Evolutionary conservation across 2,888 invertebrate genomes (phyloP).

Genomic region (Conus canariensis): DNA sequence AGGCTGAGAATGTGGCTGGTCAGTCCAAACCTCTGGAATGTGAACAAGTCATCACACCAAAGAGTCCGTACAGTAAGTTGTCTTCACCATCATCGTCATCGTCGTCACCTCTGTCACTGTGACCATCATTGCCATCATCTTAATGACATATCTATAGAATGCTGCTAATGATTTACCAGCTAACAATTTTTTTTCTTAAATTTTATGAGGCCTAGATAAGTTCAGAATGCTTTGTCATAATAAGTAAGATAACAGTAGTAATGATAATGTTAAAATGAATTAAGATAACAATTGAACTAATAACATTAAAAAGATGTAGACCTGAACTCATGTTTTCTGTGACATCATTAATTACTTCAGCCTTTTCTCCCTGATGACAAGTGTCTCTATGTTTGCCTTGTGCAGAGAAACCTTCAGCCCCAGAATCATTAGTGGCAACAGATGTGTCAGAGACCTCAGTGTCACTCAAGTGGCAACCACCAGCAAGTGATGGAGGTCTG

Average conservation of each 20-base stretch:
- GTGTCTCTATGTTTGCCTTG: constrained; percentile 49
- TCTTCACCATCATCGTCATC: neutral
- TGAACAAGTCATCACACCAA: constrained; percentile 65
- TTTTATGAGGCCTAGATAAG: too few relatives aligned
- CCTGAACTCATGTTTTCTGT: too few relatives aligned
- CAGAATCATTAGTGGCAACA: constrained; percentile 61
- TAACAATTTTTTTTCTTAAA: too few relatives aligned
- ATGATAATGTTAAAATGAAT: too few relatives aligned
- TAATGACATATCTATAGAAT: too few relatives aligned
- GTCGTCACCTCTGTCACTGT: neutral
- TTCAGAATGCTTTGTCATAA: too few relatives aligned
- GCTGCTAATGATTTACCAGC: too few relatives aligned
- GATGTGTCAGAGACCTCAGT: constrained; percentile 65
- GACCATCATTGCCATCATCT: neutral
- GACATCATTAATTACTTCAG: too few relatives aligned
- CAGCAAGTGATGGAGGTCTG: constrained; percentile 75
- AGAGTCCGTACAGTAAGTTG: constrained; percentile 73
- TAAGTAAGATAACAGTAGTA: too few relatives aligned
- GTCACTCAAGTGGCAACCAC: constrained; percentile 77
- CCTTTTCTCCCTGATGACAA: neutral
- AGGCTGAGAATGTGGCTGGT: constrained; percentile 92
- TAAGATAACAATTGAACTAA: too few relatives aligned
- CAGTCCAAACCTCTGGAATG: constrained; percentile 85
- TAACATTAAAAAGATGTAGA: too few relatives aligned
- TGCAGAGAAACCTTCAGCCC: constrained; percentile 61